These are phyloP conservation scores for Xestia ashworthii DNA, from an alignment of 2,888 invertebrate genomes.

Conservation along the genomic window DNA sequence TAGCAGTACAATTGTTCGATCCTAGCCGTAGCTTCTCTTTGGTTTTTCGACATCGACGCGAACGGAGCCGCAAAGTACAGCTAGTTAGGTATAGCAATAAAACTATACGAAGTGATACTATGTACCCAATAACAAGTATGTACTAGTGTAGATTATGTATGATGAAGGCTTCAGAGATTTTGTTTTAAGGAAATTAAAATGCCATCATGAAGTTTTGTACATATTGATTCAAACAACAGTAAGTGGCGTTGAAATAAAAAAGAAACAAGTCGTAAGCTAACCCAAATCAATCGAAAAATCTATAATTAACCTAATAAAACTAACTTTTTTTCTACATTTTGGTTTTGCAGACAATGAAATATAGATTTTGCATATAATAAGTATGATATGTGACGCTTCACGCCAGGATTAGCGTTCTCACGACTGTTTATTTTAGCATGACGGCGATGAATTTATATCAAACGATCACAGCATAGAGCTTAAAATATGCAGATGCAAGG, in stretches of 20 bases:
- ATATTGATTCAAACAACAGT: neutral
- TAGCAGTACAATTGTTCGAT: neutral
- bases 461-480: neutral
- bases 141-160: neutral
- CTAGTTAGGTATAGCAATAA: neutral
- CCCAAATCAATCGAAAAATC: constrained; percentile 16
- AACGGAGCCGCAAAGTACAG: neutral
- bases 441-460: neutral
- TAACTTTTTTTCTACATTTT: constrained; percentile 1
- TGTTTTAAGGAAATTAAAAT: constrained; percentile 17
- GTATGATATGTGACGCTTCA: constrained; percentile 50
- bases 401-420: constrained; percentile 35
- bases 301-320: constrained; percentile 9
- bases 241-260: neutral
- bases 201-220: neutral
- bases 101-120: neutral
- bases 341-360: constrained; percentile 21
- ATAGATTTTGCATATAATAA: constrained; percentile 18
- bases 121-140: neutral
- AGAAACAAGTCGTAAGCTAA: neutral
- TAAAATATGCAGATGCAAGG: neutral
- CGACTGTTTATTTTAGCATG: constrained; percentile 29
- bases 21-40: neutral
- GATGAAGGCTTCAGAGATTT: constrained; percentile 3
- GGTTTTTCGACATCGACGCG: neutral